Percentiles rank a stretch among this genome's conserved stretches.
phyloP scores from a whole-genome alignment of 2,888 invertebrate species.

The Nomada goodeniana region DNA sequence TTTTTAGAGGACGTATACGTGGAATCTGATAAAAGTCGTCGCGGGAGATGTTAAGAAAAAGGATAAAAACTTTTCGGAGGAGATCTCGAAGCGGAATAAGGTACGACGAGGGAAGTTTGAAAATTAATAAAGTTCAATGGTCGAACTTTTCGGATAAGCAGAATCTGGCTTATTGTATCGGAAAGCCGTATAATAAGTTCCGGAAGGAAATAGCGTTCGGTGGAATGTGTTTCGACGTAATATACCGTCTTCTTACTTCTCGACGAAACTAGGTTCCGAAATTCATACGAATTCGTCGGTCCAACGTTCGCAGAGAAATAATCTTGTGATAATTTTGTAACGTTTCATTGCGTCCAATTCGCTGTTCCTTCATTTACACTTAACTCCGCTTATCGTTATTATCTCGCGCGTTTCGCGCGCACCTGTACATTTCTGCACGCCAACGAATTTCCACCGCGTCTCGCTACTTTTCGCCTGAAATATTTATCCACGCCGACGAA shows the following conservation, averaged over 20 bases:
- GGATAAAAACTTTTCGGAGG: not conserved
- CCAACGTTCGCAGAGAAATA: no score
- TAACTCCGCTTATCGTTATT: no score
- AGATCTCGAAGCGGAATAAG: not conserved
- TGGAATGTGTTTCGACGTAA: not conserved
- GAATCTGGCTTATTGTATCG: not conserved
- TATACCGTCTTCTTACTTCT: not conserved
- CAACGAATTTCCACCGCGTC: not conserved
- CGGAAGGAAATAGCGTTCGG: not conserved
- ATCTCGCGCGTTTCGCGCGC: no score
- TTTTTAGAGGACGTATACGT: no score
- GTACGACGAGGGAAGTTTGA: not conserved
- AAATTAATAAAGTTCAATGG: slow-evolving; percentile 17
- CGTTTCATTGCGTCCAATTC: no score
- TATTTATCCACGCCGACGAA: not conserved
- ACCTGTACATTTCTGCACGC: not conserved
- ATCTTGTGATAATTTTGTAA: no score
- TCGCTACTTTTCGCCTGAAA: not conserved
- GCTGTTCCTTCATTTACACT: no score
- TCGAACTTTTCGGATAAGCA: not conserved
- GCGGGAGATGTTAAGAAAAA: not conserved
- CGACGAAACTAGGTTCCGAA: not conserved
- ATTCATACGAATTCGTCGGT: not conserved
- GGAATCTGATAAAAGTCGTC: not conserved
- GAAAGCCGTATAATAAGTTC: no score